Evolutionary conservation across 2,797 vertebrate genomes (phyloP), one percentile per base, ranked within the genome.

Genomic region (Semaprochilodus insignis): DNA sequence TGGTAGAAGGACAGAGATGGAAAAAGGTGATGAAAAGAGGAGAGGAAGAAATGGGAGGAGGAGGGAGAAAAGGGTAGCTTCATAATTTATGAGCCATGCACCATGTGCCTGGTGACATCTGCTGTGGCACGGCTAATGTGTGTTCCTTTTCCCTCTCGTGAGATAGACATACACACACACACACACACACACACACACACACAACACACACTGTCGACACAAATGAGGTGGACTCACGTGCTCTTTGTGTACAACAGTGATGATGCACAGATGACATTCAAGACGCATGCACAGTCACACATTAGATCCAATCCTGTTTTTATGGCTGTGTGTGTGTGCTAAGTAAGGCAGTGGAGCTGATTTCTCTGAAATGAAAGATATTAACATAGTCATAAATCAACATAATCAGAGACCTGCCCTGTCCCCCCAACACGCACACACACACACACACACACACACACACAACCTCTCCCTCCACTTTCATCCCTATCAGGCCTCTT

Each of bases 41-140:
- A 83, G 73, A 66, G 71, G 17, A 80, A 76, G 72, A 77, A 83
- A 84, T 81, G 77, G 51, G 77, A 73, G 87, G 78, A 73, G 51
- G 60, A 80, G 62, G 78, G 44, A 77, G 78, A 73, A 69, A 82
- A 85, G 84, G 77, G 52, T 78, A 80, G 82, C 83, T 87, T 78
- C 92, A 95, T 95, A 94, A 95, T 95, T 95, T 92, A 95, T 95
- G 93, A 95, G 88, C 90, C 92, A 92, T 93, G 92, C 94, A 93
- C 93, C 93, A 94, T 94, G 94, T 94, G 91, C 90, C 91, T 88
- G 91, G 91, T 94, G 94, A 95, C 95, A 94, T 95, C 93, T 94
- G 93, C 92, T 93, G 92, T 93, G 93, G 92, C 93, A 92, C 91
- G 92, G 92, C 94, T 95, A 95, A 95, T 95, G 93, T 94, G 93